Percentiles rank a stretch among this genome's conserved stretches.
Evolutionary conservation across 2,113 vertebrate species (phyloP).

Genomic region (Salvelinus fontinalis): DNA sequence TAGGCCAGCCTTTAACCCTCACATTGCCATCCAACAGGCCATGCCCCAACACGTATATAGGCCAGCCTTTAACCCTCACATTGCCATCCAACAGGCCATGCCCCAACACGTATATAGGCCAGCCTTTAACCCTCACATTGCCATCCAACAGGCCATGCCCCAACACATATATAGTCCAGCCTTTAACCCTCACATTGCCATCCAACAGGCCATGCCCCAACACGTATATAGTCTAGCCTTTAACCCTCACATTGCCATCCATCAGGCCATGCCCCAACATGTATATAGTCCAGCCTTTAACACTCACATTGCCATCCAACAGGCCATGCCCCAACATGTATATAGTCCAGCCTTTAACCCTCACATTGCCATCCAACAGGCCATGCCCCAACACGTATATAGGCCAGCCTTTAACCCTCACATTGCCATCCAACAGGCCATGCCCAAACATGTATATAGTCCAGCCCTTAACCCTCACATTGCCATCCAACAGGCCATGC

Average conservation of each 20-base stretch:
- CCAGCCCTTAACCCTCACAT: no score
- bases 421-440: background rate
- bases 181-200: slow-evolving; percentile 2
- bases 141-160: no score
- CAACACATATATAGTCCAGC: background rate
- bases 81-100: background rate
- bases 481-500: no score
- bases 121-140: no score
- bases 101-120: no score
- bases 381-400: no score
- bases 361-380: background rate
- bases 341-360: background rate
- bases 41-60: background rate
- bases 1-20: slow-evolving; percentile 1
- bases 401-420: background rate
- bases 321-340: no score
- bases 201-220: no score
- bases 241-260: background rate
- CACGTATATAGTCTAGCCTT: background rate
- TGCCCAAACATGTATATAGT: no score
- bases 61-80: background rate
- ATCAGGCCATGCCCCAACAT: no score
- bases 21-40: background rate
- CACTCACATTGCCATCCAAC: no score
- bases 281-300: no score